Evolutionary conservation across 2,888 invertebrate genomes (phyloP), one percentile per base, ranked within the genome.

Genomic region (Diploptera punctata): DNA sequence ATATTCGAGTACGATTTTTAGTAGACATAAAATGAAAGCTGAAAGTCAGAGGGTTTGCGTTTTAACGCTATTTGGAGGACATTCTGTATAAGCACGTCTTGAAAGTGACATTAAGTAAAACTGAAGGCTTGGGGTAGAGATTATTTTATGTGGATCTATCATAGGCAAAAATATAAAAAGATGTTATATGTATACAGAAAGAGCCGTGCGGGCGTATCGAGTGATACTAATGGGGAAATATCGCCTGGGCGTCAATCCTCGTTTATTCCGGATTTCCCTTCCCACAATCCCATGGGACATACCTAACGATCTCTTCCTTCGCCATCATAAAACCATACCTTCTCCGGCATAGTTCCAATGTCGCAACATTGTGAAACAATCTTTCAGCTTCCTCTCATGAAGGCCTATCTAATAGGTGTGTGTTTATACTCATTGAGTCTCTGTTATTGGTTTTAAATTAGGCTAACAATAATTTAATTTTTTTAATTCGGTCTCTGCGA

Each of bases 171-270:
- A 29, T 29, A 57, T 57, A 57, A 57, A 57, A n/a, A 57, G 57
- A 57, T 57, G 57, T 24, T 62, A 24, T 65, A 65, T 44, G 65
- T 47, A 47, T 65, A 47, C 13, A 47, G 19, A 65, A n/a, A 44
- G 26, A 65, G 24, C 16, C 24, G 43, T 31, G 16, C 24, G 31
- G 29, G 49, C 10, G 60, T 49, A 62, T 61, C 62, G 70, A 62
- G 38, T 61, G 60, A 47, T 49, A 62, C 70, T 70, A 70, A 70
- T 70, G 70, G 70, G 49, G 62, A 70, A 70, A 70, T 70, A 70
- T 70, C 61, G 62, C 70, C 68, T 7, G 33, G 21, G 68, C 68
- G 52, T 68, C 68, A 68, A 31, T 68, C 68, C 54, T 68, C 68
- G 68, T 54, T 68, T 54, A 52, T 68, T 33, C 33, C 21, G 68